Base-by-base conservation (phyloP, 1,140 invertebrate species). In the Reticulitermes speratus region DNA sequence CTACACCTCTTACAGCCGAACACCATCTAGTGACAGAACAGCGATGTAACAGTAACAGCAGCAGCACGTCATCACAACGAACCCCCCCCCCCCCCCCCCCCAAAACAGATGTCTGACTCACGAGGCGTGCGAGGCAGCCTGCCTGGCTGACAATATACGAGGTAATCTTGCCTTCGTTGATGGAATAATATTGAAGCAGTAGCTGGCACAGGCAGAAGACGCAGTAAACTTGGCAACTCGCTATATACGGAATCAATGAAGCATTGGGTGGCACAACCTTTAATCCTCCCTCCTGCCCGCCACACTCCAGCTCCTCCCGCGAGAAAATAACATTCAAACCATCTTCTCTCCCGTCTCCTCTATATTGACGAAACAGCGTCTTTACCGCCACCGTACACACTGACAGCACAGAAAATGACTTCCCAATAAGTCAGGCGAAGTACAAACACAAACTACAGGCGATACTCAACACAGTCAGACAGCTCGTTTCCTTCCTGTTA, bases 161-260 rank as follows among this genome's bases (percentile, higher is more conserved):
- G 85, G 87, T 86, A 87, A 87, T 87, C 87, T 83, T 84, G 45
- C 84, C 82, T 75, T 87, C 84, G 86, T 87, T 87, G 87, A 87
- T 87, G 87, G 87, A 87, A 87, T 87, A 87, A 87, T 87, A 87
- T 87, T 86, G 87, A 87, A 87, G 87, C 84, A 82, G 84, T 44
- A 44, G 48, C 45, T 59, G 83, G 83, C 25, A 45, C 30, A 59
- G 83, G 83, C 45, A 52, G 45, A 52, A 75, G 65, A 75, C n/a
- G 83, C 30, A 84, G 83, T 84, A 84, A 84, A 84, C 83, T 84
- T 84, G 83, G 83, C 9, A 75, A 30, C n/a, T 84, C 83, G 45
- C 83, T 84, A 84, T 84, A 59, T 32, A 84, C 45, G 83, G 83
- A 84, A 84, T 84, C 83, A 84, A 84, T 84, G 83, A 84, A 84